Percentiles rank a stretch among this genome's conserved stretches.
Conservation (phyloP, 2,888 invertebrate species). For the Strigamia maritima region DNA sequence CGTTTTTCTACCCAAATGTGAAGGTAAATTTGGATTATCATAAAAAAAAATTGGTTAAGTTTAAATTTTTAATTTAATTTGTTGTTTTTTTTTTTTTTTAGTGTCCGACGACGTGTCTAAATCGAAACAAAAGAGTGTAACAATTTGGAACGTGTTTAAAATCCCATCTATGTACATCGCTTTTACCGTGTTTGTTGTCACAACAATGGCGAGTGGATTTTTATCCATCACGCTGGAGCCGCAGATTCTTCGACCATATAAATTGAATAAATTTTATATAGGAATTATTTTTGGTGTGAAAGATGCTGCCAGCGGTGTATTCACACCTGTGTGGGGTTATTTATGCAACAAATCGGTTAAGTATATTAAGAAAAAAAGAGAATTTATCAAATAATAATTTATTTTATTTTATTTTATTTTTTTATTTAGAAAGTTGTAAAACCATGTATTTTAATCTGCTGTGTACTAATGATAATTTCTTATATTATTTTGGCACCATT, state of each 20-base stretch:
- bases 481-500: neutral
- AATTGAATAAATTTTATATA: constrained; percentile 44
- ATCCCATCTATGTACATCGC: constrained; percentile 46
- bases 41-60: neutral
- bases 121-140: neutral
- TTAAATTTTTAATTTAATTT: too few species aligned
- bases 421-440: neutral
- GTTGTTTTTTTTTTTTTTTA: neutral
- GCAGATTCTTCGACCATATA: constrained; percentile 44
- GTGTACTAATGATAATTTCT: neutral
- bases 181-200: constrained; percentile 46
- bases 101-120: neutral
- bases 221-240: constrained; percentile 47
- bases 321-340: constrained; percentile 46
- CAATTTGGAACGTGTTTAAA: constrained; percentile 40
- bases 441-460: neutral
- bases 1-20: neutral
- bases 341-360: constrained; percentile 44
- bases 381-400: too few species aligned
- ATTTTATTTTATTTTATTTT: neutral
- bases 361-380: neutral
- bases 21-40: neutral
- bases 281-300: constrained; percentile 47
- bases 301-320: constrained; percentile 46
- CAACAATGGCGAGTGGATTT: constrained; percentile 47